phyloP scores from a whole-genome alignment of 2,888 invertebrate genomes.

The Drosophila neotestacea region DNA sequence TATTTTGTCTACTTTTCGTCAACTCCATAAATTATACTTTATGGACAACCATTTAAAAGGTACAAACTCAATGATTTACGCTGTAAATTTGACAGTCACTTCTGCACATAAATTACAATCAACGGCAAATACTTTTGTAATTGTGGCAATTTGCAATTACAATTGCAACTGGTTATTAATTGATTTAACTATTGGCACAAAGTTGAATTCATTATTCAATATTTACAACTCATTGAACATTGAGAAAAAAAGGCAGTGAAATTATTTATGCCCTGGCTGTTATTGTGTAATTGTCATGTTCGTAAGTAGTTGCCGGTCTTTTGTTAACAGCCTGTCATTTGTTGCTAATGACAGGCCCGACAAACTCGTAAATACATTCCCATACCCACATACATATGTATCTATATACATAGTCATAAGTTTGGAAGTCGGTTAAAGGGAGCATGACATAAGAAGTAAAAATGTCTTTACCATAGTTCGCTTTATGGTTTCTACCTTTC shows the following conservation, averaged over 20 bases:
- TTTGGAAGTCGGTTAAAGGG: slow-evolving; percentile 1
- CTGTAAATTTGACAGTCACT: neutral
- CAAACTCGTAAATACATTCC: slow-evolving; percentile 17
- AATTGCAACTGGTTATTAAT: slow-evolving; percentile 58
- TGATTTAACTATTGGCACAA: slow-evolving; percentile 48
- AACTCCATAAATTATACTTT: slow-evolving; percentile 1
- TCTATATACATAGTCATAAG: neutral
- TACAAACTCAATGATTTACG: slow-evolving; percentile 11
- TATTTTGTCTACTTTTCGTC: neutral
- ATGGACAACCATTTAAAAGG: neutral
- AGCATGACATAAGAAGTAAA: slow-evolving; percentile 33
- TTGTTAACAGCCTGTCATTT: slow-evolving; percentile 55
- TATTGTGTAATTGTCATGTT: slow-evolving; percentile 36
- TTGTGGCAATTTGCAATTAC: slow-evolving; percentile 47
- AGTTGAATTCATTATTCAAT: slow-evolving; percentile 54
- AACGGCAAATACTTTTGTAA: slow-evolving; percentile 29
- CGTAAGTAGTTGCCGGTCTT: slow-evolving; percentile 42
- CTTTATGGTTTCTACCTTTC: neutral
- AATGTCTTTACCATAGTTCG: slow-evolving; percentile 24
- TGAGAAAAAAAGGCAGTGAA: slow-evolving; percentile 30
- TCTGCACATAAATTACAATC: slow-evolving; percentile 41
- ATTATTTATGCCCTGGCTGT: slow-evolving; percentile 32
- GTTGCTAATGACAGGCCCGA: slow-evolving; percentile 53
- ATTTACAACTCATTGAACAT: slow-evolving; percentile 34
- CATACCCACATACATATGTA: neutral